Conservation (phyloP, 2,113 vertebrate genomes). For the Bos javanicus region DNA sequence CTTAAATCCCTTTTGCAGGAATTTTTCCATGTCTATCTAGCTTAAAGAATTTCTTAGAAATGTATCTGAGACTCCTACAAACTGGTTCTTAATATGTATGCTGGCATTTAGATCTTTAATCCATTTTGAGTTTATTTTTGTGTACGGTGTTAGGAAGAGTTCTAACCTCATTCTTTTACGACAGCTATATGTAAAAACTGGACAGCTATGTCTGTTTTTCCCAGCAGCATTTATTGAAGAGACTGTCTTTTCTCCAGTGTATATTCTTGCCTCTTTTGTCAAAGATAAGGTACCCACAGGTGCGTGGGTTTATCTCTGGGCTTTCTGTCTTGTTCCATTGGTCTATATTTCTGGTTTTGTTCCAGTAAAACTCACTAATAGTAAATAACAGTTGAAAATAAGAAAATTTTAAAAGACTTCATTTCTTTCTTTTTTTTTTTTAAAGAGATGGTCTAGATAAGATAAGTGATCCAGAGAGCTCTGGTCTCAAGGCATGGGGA, state of each 20-base stretch:
- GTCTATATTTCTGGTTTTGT: not conserved
- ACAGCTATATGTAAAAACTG: not conserved
- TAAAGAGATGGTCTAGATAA: not conserved
- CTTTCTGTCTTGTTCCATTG: not conserved
- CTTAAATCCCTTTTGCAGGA: not conserved
- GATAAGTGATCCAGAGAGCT: not conserved
- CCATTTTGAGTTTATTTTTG: not conserved
- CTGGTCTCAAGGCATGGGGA: not conserved
- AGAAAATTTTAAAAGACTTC: not conserved
- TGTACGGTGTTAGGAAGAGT: not conserved
- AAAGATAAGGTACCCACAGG: not conserved
- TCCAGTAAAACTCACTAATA: not conserved
- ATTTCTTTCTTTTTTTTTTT: not conserved
- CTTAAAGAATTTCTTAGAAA: not conserved
- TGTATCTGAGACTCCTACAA: not conserved
- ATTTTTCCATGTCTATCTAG: not conserved
- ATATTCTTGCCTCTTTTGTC: not conserved
- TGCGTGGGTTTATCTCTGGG: not conserved
- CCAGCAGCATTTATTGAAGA: not conserved
- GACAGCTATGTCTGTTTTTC: not conserved
- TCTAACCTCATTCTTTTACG: not conserved
- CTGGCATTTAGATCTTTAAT: not conserved
- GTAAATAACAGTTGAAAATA: not conserved
- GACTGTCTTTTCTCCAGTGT: not conserved
- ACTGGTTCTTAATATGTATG: not conserved